Percentiles rank a stretch among this genome's conserved stretches.
Conservation (phyloP, 2,797 vertebrate genomes). For the Hydrophis major region DNA sequence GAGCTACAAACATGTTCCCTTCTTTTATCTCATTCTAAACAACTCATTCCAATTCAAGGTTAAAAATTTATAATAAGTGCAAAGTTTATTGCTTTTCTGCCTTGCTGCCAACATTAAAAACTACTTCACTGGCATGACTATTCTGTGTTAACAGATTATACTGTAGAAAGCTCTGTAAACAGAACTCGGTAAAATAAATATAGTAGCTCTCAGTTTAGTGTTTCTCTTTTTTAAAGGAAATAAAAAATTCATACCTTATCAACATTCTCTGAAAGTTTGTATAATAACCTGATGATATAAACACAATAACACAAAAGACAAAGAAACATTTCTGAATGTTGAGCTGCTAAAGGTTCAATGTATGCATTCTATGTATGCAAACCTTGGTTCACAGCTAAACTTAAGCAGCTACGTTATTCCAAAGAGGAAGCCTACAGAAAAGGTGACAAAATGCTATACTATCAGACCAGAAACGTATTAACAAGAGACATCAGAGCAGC, state of each 20-base stretch:
- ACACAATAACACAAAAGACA: too few relatives aligned
- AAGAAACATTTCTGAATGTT: neutral
- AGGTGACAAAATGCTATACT: too few relatives aligned
- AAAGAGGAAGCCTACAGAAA: too few relatives aligned
- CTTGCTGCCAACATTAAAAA: constrained; percentile 1
- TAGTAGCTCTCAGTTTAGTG: constrained; percentile 9
- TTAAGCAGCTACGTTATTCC: too few relatives aligned
- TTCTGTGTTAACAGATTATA: neutral
- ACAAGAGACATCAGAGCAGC: too few relatives aligned
- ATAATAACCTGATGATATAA: too few relatives aligned
- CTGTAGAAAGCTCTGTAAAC: constrained; percentile 15
- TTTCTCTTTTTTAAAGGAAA: constrained; percentile 25
- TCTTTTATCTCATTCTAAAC: neutral
- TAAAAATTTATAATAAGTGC: neutral
- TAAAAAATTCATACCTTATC: constrained; percentile 12
- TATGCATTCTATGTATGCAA: constrained; percentile 2
- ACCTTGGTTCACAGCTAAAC: too few relatives aligned
- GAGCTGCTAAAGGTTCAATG: constrained; percentile 36
- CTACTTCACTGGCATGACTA: neutral
- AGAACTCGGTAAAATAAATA: constrained; percentile 32
- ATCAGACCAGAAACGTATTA: too few relatives aligned
- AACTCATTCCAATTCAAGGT: neutral
- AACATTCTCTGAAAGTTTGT: constrained; percentile 24
- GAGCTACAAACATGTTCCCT: neutral
- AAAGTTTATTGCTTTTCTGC: neutral